Evolutionary conservation across 1,140 invertebrate genomes (phyloP), one percentile per base, ranked within the genome.

Genomic region (Diorhabda carinulata): DNA sequence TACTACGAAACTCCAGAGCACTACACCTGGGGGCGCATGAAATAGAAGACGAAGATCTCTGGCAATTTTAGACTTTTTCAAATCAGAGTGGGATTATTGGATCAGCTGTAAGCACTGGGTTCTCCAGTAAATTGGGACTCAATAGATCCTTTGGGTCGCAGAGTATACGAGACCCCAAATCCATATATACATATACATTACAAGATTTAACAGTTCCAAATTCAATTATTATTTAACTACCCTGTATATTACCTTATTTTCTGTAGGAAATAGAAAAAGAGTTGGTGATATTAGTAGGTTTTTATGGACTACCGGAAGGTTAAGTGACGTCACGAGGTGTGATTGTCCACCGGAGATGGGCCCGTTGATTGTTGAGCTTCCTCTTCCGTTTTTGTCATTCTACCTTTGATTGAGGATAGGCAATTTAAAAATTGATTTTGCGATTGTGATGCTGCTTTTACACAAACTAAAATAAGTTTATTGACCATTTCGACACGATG

Each of bases 341-440:
- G 73, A 76, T 73, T 74, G 68, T 69, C 66, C 66, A 68, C 75
- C 75, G 75, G 75, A 76, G 75, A 76, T 76, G 73, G 66, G 73
- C 73, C 65, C 73, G 63, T 69, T 76, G 75, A 74, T 72, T 70
- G 75, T 74, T 73, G 42, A 63, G 67, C 69, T 69, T 76, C 75
- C 75, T 72, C 69, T 76, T 76, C 73, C 75, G 75, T 72, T 75
- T 69, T 71, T 66, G 68, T 69, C 57, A 58, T 57, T 64, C 61
- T 69, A 65, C 52, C 45, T 65, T 10, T 61, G 56, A 66, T 60
- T 52, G 59, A 40, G 56, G 56, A 52, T 52, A 8, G n/a, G 44
- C 42, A 61, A 41, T 10, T 6, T 40, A 61, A 5, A 40, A 43
- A 41, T 61, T 40, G 59, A 41, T 43, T 7, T n/a, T 6, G n/a